Evolutionary conservation across 2,888 invertebrate genomes (phyloP).

Genomic region (Anticlea derivata): DNA sequence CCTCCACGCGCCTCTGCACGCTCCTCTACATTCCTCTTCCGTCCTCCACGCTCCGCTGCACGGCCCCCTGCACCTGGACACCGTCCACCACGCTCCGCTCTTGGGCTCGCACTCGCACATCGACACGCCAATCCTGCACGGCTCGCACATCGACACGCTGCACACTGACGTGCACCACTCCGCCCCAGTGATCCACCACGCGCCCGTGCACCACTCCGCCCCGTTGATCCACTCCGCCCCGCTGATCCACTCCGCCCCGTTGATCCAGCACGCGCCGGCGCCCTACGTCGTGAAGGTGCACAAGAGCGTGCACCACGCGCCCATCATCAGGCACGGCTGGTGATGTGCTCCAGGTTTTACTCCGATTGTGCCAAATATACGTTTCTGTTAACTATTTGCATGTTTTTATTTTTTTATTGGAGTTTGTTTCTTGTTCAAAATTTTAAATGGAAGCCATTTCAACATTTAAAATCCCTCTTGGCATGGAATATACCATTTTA

Average conservation of each 20-base stretch:
- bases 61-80: slow-evolving; percentile 27
- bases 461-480: no score
- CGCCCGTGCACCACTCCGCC: slow-evolving; percentile 21
- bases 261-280: slow-evolving; percentile 23
- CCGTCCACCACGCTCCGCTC: slow-evolving; percentile 18
- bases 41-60: slow-evolving; percentile 7
- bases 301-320: slow-evolving; percentile 7
- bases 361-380: slow-evolving; percentile 25
- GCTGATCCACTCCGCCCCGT: slow-evolving; percentile 26
- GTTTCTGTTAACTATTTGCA: slow-evolving; percentile 10
- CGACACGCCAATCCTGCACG: slow-evolving; percentile 25
- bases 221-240: slow-evolving; percentile 25
- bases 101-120: slow-evolving; percentile 24
- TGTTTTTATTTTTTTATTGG: slow-evolving; percentile 2
- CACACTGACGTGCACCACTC: slow-evolving; percentile 13
- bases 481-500: no score
- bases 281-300: neutral
- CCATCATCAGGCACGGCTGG: slow-evolving; percentile 29
- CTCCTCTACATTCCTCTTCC: neutral
- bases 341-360: slow-evolving; percentile 20
- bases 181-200: slow-evolving; percentile 18
- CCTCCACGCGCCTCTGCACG: slow-evolving; percentile 16
- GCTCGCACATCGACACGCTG: slow-evolving; percentile 30
- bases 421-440: no score
- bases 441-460: no score